Evolutionary conservation across 1,140 invertebrate species (phyloP), one percentile per base, ranked within the genome.

Genomic region (Rhyacophila brunnea): DNA sequence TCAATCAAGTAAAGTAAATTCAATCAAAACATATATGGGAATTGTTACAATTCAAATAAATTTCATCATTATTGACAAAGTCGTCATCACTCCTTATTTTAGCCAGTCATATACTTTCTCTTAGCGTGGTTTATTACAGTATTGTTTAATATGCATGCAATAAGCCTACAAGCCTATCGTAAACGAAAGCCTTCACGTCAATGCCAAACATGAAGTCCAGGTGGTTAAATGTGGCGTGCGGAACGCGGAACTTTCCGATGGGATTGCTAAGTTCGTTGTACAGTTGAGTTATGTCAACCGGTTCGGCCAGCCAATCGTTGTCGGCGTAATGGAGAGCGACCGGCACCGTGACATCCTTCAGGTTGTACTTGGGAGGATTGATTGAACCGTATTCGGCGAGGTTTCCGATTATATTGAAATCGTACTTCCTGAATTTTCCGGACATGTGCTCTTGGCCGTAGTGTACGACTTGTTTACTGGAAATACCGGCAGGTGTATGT

Each of bases 401-500:
- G 61, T 81, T 81, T 19, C 54, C 65, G 6, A 57, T 42, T 15
- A 28, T 46, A 9, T 76, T 76, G 62, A 69, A 79, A 49, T 80
- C 74, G 62, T 70, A 80, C 44, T 68, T 68, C 46, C 62, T 35
- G 18, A 56, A 62, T 20, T 56, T 51, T 10, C 2, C 52, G 2
- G 67, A 51, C 64, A 71, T 69, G 58, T 79, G 78, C 48, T 84
- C 75, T 74, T 93, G 90, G 1, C 79, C 84, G 64, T 85, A 92
- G 68, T 93, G 90, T 6, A 89, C 74, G 5, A 95, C 68, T 66
- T 92, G 92, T 67, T 85, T 84, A 0, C 85, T 83, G 0, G 92
- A 89, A 0, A 90, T 83, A 6, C 93, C 93, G 0, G 91, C 89
- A 2, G 95, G 94, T 4, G 84, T 85, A 70, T 96, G 89, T 11